A percentile compares a stretch with the other conserved stretches of the same genome.
phyloP scores from a whole-genome alignment of 2,888 invertebrate genomes.

The Laothoe populi region DNA sequence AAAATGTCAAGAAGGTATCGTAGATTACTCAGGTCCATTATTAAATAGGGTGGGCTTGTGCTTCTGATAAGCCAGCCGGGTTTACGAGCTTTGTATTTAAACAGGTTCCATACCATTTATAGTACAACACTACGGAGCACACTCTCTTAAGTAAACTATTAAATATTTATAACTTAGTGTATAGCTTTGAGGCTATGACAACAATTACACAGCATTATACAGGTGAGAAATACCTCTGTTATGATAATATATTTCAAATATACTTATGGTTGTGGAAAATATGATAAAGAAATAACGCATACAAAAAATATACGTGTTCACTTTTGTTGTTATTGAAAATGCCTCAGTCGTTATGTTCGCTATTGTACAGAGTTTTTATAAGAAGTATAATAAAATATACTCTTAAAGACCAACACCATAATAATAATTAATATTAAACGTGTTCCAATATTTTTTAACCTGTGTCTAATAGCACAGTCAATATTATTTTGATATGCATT shows the following conservation, averaged over 20 bases:
- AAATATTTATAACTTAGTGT: slow-evolving; percentile 13
- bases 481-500: too few species aligned
- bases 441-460: too few species aligned
- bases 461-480: too few species aligned
- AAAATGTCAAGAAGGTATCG: slow-evolving; percentile 22
- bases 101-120: slow-evolving; percentile 23
- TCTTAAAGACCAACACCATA: too few species aligned
- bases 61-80: slow-evolving; percentile 23
- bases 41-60: slow-evolving; percentile 24
- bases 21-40: slow-evolving; percentile 23
- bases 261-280: too few species aligned
- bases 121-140: slow-evolving; percentile 9
- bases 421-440: too few species aligned
- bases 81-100: slow-evolving; percentile 25
- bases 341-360: too few species aligned
- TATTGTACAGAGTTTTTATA: too few species aligned
- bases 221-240: neutral
- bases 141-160: slow-evolving; percentile 24
- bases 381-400: too few species aligned
- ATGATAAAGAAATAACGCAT: too few species aligned
- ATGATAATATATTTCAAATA: neutral
- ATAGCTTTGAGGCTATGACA: slow-evolving; percentile 3
- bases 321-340: too few species aligned
- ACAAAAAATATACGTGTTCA: too few species aligned
- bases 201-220: neutral